These are phyloP conservation scores for Adoxophyes honmai DNA, from an alignment of 1,140 invertebrate species.

Conservation along the genomic window DNA sequence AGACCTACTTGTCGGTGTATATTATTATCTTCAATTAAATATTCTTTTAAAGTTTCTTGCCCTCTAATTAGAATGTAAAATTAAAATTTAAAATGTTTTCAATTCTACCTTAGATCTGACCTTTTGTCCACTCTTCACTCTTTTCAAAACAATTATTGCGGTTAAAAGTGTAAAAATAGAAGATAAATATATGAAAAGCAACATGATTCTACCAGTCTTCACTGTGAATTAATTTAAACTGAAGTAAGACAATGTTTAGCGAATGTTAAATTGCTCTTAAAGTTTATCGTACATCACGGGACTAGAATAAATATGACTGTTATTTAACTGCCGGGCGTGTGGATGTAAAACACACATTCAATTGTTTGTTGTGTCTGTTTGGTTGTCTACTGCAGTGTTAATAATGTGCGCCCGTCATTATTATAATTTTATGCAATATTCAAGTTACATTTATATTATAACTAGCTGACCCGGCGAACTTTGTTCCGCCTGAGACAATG, in stretches of 20 bases:
- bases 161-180: conserved; percentile 42
- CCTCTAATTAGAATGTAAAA: no score
- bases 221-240: background rate
- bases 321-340: conserved; percentile 6
- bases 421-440: no score
- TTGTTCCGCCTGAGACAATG: background rate
- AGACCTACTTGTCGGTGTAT: no score
- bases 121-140: conserved; percentile 28
- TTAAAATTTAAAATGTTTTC: no score
- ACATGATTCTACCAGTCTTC: conserved; percentile 22
- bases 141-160: conserved; percentile 42
- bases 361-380: background rate
- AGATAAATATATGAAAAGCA: conserved; percentile 43
- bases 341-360: background rate
- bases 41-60: no score
- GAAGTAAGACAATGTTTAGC: conserved; percentile 1
- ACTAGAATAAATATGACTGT: conserved; percentile 1
- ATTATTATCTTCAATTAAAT: no score
- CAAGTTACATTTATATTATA: no score
- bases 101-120: background rate
- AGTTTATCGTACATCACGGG: conserved; percentile 5
- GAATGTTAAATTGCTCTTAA: background rate
- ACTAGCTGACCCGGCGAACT: conserved; percentile 3
- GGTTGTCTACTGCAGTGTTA: no score
- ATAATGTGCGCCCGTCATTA: no score